Percentiles rank a stretch among this genome's conserved stretches.
Evolutionary conservation across 1,140 invertebrate genomes (phyloP).

Genomic region (Drosophila kanapiae): DNA sequence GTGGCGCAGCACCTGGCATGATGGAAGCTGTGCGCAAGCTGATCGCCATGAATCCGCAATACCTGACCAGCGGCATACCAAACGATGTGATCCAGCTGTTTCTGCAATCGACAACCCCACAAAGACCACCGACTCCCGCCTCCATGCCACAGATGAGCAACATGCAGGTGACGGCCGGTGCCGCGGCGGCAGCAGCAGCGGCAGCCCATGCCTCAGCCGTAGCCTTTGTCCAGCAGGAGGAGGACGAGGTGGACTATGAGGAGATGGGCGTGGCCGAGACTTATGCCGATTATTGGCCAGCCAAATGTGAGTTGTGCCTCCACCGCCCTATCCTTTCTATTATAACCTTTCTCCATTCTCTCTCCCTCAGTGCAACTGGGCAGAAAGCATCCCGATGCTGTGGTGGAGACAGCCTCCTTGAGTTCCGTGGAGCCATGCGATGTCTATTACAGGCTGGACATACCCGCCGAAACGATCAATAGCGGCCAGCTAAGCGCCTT

Average conservation of each 20-base stretch:
- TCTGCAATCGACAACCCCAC: conserved; percentile 68
- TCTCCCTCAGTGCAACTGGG: conserved; percentile 93
- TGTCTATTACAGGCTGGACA: conserved; percentile 94
- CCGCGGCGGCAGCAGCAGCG: conserved; percentile 13
- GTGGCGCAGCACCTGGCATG: conserved; percentile 74
- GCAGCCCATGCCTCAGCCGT: conserved; percentile 37
- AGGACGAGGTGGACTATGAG: conserved; percentile 97
- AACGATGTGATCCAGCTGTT: conserved; percentile 85
- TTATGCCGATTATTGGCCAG: conserved; percentile 98
- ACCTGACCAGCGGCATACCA: conserved; percentile 83
- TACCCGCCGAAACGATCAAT: conserved; percentile 95
- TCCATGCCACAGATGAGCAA: conserved; percentile 1
- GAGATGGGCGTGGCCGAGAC: conserved; percentile 99
- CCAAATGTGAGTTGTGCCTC: conserved; percentile 90
- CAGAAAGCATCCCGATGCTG: conserved; percentile 98
- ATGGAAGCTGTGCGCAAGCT: conserved; percentile 82
- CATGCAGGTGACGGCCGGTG: conserved; percentile 23
- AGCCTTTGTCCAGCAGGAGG: conserved; percentile 86
- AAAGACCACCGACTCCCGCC: conserved; percentile 4
- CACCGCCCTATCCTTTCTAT: no score
- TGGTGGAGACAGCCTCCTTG: conserved; percentile 99
- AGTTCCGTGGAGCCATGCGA: conserved; percentile 98
- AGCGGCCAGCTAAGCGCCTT: conserved; percentile 95
- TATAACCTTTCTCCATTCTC: neutral
- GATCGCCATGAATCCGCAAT: conserved; percentile 80